Evolutionary conservation across 1,140 invertebrate species (phyloP), one percentile per base, ranked within the genome.

Genomic region (Rhagoletis zephyria): DNA sequence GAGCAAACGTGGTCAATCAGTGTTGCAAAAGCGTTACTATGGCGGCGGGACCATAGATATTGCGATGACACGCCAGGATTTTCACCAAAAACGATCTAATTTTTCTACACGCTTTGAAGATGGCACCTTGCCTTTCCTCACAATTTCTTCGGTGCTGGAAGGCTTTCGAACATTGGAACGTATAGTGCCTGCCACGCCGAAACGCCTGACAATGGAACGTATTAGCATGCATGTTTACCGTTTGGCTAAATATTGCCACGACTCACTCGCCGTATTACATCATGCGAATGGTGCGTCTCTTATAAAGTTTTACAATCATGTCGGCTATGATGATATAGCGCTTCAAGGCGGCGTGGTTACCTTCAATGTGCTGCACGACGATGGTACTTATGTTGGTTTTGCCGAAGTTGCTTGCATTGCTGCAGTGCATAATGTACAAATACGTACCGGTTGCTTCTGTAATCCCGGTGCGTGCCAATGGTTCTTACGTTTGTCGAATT

Each of bases 381-480:
- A 96, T 93, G 96, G 97, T 9, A 94, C 95, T 70, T 97, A 95
- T 93, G 95, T 99, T 89, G 98, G 98, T 85, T 99, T 96, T 94
- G 95, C 96, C 87, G 97, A 98, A 95, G 97, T 99, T 40, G 95
- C 97, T 87, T 97, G 98, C 89, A 96, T 99, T 93, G 97, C 97
- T 0, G 96, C 97, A 88, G 91, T 98, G 40, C 96, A 98, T 92
- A 96, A 96, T 87, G 97, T 99, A 86, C 96, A 97, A 90, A 91
- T 99, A 19, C 94, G 98, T 89, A 98, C 97, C 3, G 98, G 98
- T 0, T 99, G 98, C 93, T 98, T 99, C 92, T 99, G 98, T 93
- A 99, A 99, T 94, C 96, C 98, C 6, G 98, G 98, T 30, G 97
- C 98, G 6, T 99, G 98, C 93, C 97, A 98, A 93, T 94, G 95